Evolutionary conservation across 1,140 invertebrate genomes (phyloP), one percentile per base, ranked within the genome.

Genomic region (Hylaeus anthracinus): DNA sequence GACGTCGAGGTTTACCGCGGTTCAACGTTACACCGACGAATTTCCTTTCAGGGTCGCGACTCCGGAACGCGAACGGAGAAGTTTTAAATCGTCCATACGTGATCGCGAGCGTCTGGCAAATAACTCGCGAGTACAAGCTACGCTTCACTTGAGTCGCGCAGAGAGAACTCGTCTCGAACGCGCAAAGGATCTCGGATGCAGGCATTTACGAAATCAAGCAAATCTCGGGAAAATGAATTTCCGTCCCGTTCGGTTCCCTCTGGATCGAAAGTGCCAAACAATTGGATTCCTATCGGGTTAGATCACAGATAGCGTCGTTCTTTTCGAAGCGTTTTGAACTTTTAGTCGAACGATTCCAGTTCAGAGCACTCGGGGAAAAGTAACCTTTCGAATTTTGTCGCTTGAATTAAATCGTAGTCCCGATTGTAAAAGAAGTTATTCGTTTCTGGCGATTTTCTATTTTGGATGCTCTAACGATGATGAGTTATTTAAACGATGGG

Each of bases 71-170:
- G 72, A 79, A 75, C 74, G 61, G 76, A 53, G 74, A 86, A 86
- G 67, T 84, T 86, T 87, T 75, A 81, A 84, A 86, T 86, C 85
- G 86, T 41, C 73, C 60, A 56, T 77, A 86, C 81, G 76, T 80
- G 84, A 83, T 79, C 84, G 75, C 26, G 64, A 76, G 58, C 60
- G 37, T 26, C 26, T 26, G 48, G 76, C 66, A 61, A 79, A 71
- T 53, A 60, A 67, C n/a, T 60, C 10, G 15, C 26, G 12, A n/a
- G 53, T 9, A 2, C 26, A 15, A 9, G 10, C 43, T 55, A 41
- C 53, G 71, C 48, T 79, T 15, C 45, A 48, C 45, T 48, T 45
- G 76, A 55, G 51, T 14, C n/a, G 48, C 60, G 43, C 10, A n/a
- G 60, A n/a, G n/a, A n/a, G 60, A 51, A 51, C 15, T 15, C n/a